Evolutionary conservation across 1,140 invertebrate genomes (phyloP).

Genomic region (Drosophila suzukii): DNA sequence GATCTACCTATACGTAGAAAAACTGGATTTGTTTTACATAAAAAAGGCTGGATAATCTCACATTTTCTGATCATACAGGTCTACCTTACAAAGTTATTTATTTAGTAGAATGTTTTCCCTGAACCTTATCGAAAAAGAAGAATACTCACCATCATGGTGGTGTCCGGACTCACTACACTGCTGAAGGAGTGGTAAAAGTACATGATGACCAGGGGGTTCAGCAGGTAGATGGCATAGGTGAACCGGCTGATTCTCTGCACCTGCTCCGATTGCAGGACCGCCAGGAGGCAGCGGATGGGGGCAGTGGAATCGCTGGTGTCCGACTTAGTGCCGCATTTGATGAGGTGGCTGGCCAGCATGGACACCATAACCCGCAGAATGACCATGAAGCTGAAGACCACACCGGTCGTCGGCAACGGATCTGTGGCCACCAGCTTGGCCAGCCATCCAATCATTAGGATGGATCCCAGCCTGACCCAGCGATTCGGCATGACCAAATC

Average conservation of each 20-base stretch:
- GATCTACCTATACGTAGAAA: too few species aligned
- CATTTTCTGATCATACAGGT: too few species aligned
- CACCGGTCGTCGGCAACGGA: background rate
- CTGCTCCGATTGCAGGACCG: conserved; percentile 14
- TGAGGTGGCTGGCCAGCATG: conserved; percentile 22
- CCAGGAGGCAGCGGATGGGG: conserved; percentile 20
- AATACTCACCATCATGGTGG: conserved; percentile 31
- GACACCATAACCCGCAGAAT: background rate
- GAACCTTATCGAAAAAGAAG: background rate
- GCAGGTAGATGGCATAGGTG: conserved; percentile 52
- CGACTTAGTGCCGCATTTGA: conserved; percentile 1
- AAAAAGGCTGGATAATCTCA: too few species aligned
- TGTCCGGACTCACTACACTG: conserved; percentile 19
- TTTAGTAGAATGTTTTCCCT: too few species aligned
- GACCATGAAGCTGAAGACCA: background rate
- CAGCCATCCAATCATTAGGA: background rate
- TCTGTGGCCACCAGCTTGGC: background rate
- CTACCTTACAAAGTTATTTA: too few species aligned
- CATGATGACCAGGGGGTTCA: conserved; percentile 48
- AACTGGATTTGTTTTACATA: too few species aligned
- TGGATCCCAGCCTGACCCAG: background rate
- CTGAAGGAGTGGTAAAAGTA: conserved; percentile 32
- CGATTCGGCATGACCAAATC: background rate
- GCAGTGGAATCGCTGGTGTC: background rate
- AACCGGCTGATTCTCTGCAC: conserved; percentile 38